Conservation (phyloP, 2,888 invertebrate genomes). For the Andrena chrysosceles region DNA sequence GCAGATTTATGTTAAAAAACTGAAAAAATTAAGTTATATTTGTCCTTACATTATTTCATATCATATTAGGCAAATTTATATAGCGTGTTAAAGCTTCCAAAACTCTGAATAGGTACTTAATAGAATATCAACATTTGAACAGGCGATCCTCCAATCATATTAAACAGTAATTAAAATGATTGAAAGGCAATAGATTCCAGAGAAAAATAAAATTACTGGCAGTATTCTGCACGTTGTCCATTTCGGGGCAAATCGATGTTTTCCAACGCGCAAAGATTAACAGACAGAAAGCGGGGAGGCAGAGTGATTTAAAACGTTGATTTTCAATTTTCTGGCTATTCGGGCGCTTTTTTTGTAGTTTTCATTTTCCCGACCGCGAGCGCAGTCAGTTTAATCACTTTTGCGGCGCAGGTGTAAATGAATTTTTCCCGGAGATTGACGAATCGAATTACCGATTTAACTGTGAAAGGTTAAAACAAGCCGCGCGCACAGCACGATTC, state of each 20-base stretch:
- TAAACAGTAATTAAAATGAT: neutral
- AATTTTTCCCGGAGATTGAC: slow-evolving; percentile 54
- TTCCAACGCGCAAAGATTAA: slow-evolving; percentile 45
- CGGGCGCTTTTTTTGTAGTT: slow-evolving; percentile 50
- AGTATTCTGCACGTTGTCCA: neutral
- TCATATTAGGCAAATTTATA: neutral
- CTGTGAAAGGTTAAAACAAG: slow-evolving; percentile 34
- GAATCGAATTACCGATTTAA: slow-evolving; percentile 55
- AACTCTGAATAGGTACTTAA: neutral
- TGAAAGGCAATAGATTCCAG: neutral
- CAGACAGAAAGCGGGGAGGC: slow-evolving; percentile 51
- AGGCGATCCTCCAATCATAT: too few relatives aligned
- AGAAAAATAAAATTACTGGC: neutral
- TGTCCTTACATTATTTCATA: too few relatives aligned
- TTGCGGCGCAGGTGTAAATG: slow-evolving; percentile 59
- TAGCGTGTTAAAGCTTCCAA: neutral
- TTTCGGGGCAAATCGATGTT: slow-evolving; percentile 18
- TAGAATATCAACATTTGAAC: neutral
- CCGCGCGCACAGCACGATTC: neutral
- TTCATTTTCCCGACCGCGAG: slow-evolving; percentile 47
- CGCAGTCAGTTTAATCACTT: slow-evolving; percentile 55
- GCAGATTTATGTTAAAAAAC: too few relatives aligned
- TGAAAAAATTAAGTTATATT: too few relatives aligned
- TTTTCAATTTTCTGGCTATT: slow-evolving; percentile 58
- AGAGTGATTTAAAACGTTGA: slow-evolving; percentile 62